Base-by-base conservation (phyloP, 2,888 invertebrate genomes). In the Seira musarum region DNA sequence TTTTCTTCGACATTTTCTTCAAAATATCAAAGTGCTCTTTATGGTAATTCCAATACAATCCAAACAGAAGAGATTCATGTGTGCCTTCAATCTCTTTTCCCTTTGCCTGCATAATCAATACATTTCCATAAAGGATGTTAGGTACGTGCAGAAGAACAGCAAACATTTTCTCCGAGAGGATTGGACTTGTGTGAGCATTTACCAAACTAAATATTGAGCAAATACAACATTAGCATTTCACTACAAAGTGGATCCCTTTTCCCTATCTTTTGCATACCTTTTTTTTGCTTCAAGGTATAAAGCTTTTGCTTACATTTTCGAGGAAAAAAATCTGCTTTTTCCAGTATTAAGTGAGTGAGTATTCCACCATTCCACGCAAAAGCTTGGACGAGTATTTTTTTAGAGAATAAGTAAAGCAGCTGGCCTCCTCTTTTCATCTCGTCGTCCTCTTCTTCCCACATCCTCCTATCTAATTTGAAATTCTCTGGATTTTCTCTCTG, bases 361-460 rank as follows among this genome's bases (percentile, higher is more conserved):
- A 61, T 68, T 66, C 53, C 63, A 25, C 25, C 13, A 63, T 68
- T 71, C 53, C 68, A 35, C 30, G 17, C 24, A 57, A 65, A 65
- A 73, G 64, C 25, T 64, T 73, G 61, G n/a, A n/a, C n/a, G n/a
- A n/a, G 40, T 40, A 40, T 40, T 40, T 40, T 40, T 40, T 40
- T 13, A 40, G 21, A 70, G 70, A 64, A 78, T 71, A 78, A 78
- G 77, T 35, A 67, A 72, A 71, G 78, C 78, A 78, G 78, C 78
- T 78, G 78, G 78, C 66, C 77, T 17, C 71, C 13, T 40, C 40
- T 40, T 40, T 40, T 40, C 40, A 40, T 70, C 73, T 73, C 73
- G 66, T 73, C 73, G 25, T 73, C 35, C 77, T 77, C 66, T 69
- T 21, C 77, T 71, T 72, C 78, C 71, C 78, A 78, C 72, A 78